Evolutionary conservation across 2,797 vertebrate genomes (phyloP).

Genomic region (Lutjanus campechanus): DNA sequence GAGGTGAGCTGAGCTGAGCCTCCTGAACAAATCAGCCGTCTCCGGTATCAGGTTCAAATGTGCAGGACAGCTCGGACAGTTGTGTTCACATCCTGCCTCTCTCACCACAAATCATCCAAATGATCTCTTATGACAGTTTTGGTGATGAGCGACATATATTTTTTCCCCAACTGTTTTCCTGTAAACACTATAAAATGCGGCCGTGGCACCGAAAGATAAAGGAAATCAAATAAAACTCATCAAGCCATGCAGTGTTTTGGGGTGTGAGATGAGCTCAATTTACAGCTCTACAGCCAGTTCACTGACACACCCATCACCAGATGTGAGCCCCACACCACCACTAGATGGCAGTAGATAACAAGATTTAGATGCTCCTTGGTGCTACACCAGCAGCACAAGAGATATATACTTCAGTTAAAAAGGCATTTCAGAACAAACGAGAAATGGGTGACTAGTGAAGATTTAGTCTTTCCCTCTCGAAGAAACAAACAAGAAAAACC

Average conservation of each 20-base stretch:
- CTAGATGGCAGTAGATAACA: slow-evolving; percentile 81
- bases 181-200: neutral
- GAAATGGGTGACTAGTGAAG: slow-evolving; percentile 42
- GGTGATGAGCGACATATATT: neutral
- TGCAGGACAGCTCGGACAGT: slow-evolving; percentile 23
- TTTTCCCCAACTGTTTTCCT: neutral
- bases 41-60: slow-evolving; percentile 56
- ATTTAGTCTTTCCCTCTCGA: slow-evolving; percentile 43
- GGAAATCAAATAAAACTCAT: neutral
- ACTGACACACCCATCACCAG: slow-evolving; percentile 61
- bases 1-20: slow-evolving; percentile 15
- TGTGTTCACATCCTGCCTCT: slow-evolving; percentile 39
- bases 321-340: slow-evolving; percentile 26
- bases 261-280: neutral
- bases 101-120: slow-evolving; percentile 41
- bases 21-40: slow-evolving; percentile 62
- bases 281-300: slow-evolving; percentile 15
- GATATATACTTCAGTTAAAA: slow-evolving; percentile 37
- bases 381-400: neutral
- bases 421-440: slow-evolving; percentile 30
- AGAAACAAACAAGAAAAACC: slow-evolving; percentile 37
- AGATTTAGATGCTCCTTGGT: slow-evolving; percentile 1
- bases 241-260: neutral
- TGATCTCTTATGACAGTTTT: slow-evolving; percentile 16
- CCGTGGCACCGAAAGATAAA: neutral